Percentiles rank a stretch among this genome's conserved stretches.
Conservation (phyloP, 2,113 vertebrate species). For the Cercocebus atys region DNA sequence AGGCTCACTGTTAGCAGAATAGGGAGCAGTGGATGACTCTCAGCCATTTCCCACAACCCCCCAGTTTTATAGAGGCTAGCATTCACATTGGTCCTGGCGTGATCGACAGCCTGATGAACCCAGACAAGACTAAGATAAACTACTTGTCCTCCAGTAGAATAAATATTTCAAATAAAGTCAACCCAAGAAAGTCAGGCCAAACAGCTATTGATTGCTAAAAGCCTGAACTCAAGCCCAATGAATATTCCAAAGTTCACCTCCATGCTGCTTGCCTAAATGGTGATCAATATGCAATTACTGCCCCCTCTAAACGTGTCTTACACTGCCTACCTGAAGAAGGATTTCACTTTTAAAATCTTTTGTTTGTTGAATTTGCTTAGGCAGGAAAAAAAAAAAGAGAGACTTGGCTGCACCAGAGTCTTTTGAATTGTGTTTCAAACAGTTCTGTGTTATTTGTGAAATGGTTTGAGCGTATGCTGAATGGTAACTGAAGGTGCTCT, state of each 20-base stretch:
- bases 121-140: conserved; percentile 86
- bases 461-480: conserved; percentile 26
- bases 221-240: conserved; percentile 85
- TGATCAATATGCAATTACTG: conserved; percentile 89
- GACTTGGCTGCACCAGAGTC: background rate
- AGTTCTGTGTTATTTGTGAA: conserved; percentile 35
- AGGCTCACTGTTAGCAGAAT: background rate
- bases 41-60: background rate
- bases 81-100: conserved; percentile 71
- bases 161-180: conserved; percentile 90
- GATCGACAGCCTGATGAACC: conserved; percentile 77
- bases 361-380: conserved; percentile 70
- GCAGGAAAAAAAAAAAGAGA: background rate
- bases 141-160: conserved; percentile 85
- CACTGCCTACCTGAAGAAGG: conserved; percentile 70
- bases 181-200: conserved; percentile 84
- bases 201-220: conserved; percentile 86
- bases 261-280: conserved; percentile 83
- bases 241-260: conserved; percentile 86
- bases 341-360: conserved; percentile 78
- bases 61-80: background rate
- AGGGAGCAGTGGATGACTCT: background rate
- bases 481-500: conserved; percentile 1
- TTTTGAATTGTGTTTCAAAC: conserved; percentile 44
- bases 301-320: conserved; percentile 79